Evolutionary conservation across 2,888 invertebrate species (phyloP), one percentile per base, ranked within the genome.

Genomic region (Maniola hyperantus): DNA sequence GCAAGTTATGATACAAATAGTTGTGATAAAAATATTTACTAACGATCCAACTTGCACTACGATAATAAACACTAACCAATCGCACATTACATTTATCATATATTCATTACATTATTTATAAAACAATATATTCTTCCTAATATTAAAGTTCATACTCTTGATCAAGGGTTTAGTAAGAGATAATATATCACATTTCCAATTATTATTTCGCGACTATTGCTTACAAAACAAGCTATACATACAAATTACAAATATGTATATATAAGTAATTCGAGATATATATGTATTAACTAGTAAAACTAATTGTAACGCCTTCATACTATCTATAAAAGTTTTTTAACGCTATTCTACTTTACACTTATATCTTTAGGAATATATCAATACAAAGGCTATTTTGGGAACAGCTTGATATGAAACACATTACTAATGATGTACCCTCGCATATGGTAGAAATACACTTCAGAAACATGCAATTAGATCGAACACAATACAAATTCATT

Each of bases 321-420:
- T 78, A 79, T 75, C 78, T 77, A 77, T 74, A 78, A 79, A 82
- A 80, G 71, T 66, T 73, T 51, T 75, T 72, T 50, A 74, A 67
- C 65, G 74, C 81, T 86, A 85, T 78, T 76, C 85, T 88, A 88
- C 80, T 85, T 85, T 87, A 88, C 86, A 87, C 79, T 84, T 84
- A 87, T 76, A 26, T 74, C 70, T 83, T 83, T 85, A 87, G 87
- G 87, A 88, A 89, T 87, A 87, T 80, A 80, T 83, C 79, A 80
- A 83, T 83, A 81, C 82, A 79, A 80, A 79, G 77, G 76, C 79
- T 77, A 79, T 73, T 74, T 75, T 73, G 74, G 76, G 74, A 78
- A 78, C 76, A 54, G 42, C 54, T 61, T 51, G 60, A 67, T 64
- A 20, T 55, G 58, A 50, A 59, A 65, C 26, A 62, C 39, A 39